Base-by-base conservation (phyloP, 2,113 vertebrate genomes). In the Typhlomys cinereus region DNA sequence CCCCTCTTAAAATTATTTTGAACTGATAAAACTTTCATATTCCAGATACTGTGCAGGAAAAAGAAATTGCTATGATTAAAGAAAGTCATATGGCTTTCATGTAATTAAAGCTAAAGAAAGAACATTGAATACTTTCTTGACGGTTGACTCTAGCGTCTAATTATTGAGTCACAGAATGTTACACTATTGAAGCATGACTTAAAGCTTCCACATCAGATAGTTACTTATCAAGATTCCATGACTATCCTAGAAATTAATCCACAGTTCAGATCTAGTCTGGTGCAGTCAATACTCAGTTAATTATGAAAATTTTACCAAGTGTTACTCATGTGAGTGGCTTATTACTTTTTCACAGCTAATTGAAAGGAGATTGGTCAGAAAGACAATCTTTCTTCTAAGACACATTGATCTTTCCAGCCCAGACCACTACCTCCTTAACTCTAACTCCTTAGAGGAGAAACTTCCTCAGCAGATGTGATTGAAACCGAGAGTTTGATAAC, bases 221-320 rank as follows among this genome's bases (percentile, higher is more conserved):
- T 82, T 85, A 75, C 80, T 73, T 71, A 81, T 69, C 44, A 88
- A 54, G 29, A 93, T 69, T 90, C 46, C 48, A 89, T 44, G 62
- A 74, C 7, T 1, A 67, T 23, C 46, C 46, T 89, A 41, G 80
- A 95, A 93, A 93, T 18, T 21, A 92, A 70, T 70, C 54, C n/a
- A 61, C 10, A 36, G 41, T 81, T 86, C 90, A 62, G 23, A 84
- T 2, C 25, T 48, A 52, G 74, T 93, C 23, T 44, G 23, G 34
- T 36, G 25, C 13, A 90, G 27, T 27, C 21, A 66, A 75, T 14
- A 67, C 78, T 85, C 31, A 61, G 17, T n/a, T 92, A 76, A 81
- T 78, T 76, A 6, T 23, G 50, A 75, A 61, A 67, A 9, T 31
- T 92, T 93, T 70, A 79, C 64, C 34, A n/a, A 39, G 62, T 90